A percentile compares a stretch with the other conserved stretches of the same genome.
Conservation (phyloP, 2,888 invertebrate genomes). For the Lasius platythorax region DNA sequence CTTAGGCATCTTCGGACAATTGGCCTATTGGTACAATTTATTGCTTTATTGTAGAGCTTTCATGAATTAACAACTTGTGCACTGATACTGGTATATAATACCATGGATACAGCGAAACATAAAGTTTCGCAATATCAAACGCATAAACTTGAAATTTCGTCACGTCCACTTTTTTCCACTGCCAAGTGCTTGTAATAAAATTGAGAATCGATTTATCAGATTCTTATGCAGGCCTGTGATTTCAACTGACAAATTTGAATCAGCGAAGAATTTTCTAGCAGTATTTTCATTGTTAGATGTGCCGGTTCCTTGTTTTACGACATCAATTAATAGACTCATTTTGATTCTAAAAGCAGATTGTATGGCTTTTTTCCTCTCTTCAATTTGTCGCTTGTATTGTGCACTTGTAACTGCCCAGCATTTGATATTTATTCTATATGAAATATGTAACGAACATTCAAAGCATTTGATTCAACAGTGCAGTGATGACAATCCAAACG, state of each 20-base stretch:
- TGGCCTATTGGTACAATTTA: constrained; percentile 3
- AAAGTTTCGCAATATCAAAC: constrained; percentile 1
- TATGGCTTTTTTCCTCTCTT: background rate
- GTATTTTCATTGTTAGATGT: background rate
- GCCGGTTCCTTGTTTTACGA: constrained; percentile 26
- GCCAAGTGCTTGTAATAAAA: constrained; percentile 18
- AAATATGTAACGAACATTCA: background rate
- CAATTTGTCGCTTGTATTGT: background rate
- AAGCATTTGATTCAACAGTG: constrained; percentile 4
- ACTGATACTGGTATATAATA: constrained; percentile 13
- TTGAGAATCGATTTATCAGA: constrained; percentile 23
- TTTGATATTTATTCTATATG: background rate
- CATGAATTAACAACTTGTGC: background rate
- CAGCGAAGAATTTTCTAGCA: constrained; percentile 20
- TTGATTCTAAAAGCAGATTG: constrained; percentile 24
- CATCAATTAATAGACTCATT: constrained; percentile 9
- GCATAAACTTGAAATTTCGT: background rate
- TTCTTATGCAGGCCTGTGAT: constrained; percentile 17
- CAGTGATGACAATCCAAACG: background rate
- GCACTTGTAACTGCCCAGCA: background rate
- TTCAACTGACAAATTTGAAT: constrained; percentile 13
- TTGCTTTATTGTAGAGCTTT: background rate
- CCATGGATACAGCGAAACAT: background rate
- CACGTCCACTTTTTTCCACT: constrained; percentile 17
- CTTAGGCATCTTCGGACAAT: background rate